A percentile compares a stretch with the other conserved stretches of the same genome.
These are phyloP conservation scores for Apodemus speciosus DNA, from an alignment of 2,113 vertebrate genomes.

Conservation along the genomic window DNA sequence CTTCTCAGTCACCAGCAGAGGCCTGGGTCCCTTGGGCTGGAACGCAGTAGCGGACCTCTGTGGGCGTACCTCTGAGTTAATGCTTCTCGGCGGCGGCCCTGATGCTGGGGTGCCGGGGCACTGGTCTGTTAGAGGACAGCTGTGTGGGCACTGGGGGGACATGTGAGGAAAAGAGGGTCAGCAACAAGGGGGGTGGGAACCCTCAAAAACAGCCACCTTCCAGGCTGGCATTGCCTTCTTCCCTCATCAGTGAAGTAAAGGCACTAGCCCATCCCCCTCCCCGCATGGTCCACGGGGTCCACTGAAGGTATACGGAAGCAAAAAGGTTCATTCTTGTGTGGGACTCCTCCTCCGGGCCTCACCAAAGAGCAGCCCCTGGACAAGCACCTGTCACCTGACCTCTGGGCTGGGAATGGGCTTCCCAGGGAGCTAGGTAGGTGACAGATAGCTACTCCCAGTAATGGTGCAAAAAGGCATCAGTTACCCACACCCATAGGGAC, in stretches of 20 bases:
- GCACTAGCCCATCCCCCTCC: not conserved
- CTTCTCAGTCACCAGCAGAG: not conserved
- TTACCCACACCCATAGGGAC: no score
- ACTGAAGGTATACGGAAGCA: not conserved
- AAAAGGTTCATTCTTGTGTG: fast-evolving
- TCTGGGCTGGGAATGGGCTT: not conserved
- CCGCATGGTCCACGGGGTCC: not conserved
- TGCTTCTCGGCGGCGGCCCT: fast-evolving
- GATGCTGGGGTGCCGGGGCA: fast-evolving
- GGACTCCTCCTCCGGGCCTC: not conserved
- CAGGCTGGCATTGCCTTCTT: not conserved
- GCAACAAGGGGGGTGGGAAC: fast-evolving
- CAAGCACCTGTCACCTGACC: slow-evolving; percentile 57
- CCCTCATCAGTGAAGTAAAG: not conserved
- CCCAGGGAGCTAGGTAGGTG: not conserved
- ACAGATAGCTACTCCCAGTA: not conserved
- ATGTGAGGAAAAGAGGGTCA: not conserved
- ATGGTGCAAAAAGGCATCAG: not conserved
- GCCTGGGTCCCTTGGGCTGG: not conserved
- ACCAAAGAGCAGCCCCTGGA: not conserved
- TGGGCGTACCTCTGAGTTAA: not conserved
- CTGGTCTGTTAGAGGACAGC: not conserved
- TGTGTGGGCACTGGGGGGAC: slow-evolving; percentile 61
- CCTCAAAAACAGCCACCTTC: not conserved
- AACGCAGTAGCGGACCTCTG: fast-evolving